Conservation (phyloP, 2,797 vertebrate species). For the Ispidina lecontei region DNA sequence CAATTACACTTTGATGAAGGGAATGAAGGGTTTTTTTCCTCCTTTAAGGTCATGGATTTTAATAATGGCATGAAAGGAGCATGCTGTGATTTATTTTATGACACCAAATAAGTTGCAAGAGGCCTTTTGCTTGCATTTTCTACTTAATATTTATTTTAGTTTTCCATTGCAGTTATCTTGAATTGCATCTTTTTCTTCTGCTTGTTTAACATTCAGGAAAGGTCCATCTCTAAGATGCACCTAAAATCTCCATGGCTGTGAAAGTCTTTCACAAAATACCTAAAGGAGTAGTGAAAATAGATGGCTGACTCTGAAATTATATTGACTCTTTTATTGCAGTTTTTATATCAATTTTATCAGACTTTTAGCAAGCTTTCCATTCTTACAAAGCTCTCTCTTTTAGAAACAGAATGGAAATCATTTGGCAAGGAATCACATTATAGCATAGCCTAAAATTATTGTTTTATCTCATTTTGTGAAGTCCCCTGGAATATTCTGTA, state of each 20-base stretch:
- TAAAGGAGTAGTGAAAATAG: conserved; percentile 28
- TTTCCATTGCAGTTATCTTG: conserved; percentile 1
- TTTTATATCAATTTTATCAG: conserved; percentile 17
- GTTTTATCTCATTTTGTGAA: conserved; percentile 57
- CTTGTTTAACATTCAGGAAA: background rate
- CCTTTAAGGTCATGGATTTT: background rate
- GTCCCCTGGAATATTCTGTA: background rate
- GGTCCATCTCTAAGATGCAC: background rate
- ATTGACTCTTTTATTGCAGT: conserved; percentile 20
- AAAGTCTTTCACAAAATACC: conserved; percentile 44
- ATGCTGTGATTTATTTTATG: background rate
- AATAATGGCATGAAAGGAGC: background rate
- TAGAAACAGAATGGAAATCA: conserved; percentile 31
- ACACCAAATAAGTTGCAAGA: background rate
- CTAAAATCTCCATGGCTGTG: background rate
- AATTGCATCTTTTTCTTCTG: background rate
- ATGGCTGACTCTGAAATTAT: background rate
- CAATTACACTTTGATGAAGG: background rate
- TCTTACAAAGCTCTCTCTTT: conserved; percentile 15
- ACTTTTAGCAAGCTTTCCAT: conserved; percentile 19
- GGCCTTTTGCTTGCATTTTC: conserved; percentile 6
- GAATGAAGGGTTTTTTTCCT: background rate
- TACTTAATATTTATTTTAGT: conserved; percentile 18
- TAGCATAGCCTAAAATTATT: conserved; percentile 20
- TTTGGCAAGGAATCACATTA: conserved; percentile 11